Evolutionary conservation across 92 coral and sea anemone species (phyloP).

Genomic region (Chrysogorgia sp.): DNA sequence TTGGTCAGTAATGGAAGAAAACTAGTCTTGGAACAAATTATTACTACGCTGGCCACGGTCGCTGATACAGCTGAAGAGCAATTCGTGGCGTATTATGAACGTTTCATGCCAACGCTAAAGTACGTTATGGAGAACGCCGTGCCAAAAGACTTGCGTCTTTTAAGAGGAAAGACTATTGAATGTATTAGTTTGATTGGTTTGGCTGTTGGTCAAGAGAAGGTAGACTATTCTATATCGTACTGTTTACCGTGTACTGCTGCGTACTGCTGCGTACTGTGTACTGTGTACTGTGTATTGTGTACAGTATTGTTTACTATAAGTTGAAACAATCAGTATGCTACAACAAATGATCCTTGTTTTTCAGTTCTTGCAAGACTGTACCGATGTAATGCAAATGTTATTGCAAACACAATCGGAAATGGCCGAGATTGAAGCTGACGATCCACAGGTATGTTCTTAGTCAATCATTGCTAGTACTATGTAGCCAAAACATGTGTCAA

Average conservation of each 20-base stretch:
- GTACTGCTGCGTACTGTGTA: background rate
- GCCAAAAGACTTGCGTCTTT: conserved; percentile 81
- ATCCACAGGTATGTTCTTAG: conserved; percentile 75
- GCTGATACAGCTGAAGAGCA: conserved; percentile 98
- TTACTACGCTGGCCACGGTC: conserved; percentile 95
- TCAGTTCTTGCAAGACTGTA: conserved; percentile 93
- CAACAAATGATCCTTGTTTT: background rate
- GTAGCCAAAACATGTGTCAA: no score
- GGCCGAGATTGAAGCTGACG: conserved; percentile 93
- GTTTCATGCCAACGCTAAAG: conserved; percentile 95
- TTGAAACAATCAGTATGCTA: background rate
- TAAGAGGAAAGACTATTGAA: conserved; percentile 94
- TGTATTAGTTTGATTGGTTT: conserved; percentile 97
- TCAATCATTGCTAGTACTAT: no score
- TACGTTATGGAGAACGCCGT: conserved; percentile 91
- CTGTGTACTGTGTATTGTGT: no score
- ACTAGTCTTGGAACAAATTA: conserved; percentile 90
- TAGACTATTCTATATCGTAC: conserved; percentile 16
- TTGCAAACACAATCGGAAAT: conserved; percentile 96
- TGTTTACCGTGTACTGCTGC: background rate
- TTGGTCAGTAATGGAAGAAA: conserved; percentile 90
- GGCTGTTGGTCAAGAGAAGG: conserved; percentile 98
- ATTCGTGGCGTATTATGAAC: conserved; percentile 84
- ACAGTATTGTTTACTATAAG: background rate
- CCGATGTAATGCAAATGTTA: conserved; percentile 90